Base-by-base conservation (phyloP, 2,888 invertebrate genomes). In the Halocaridina rubra region DNA sequence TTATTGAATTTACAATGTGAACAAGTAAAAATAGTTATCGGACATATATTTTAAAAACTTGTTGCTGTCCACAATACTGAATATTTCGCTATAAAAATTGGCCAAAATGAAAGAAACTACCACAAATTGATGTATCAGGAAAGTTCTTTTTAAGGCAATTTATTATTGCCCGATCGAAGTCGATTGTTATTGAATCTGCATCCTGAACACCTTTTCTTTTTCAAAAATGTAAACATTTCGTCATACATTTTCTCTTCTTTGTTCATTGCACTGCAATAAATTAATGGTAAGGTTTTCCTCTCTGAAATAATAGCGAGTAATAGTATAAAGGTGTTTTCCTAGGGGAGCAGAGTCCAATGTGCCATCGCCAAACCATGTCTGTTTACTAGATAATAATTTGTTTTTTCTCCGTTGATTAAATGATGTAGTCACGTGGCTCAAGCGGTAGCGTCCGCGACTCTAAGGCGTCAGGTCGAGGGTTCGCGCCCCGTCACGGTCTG, bases 321-420 rank as follows among this genome's bases (percentile, higher is more conserved):
- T 67, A 67, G 10, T 19, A 5, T 67, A 67, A 19, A 22, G 67
- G 22, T 67, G 67, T 67, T 67, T 67, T 67, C 29, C 67, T 7
- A 67, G 27, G n/a, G 67, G 67, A 13, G 67, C 24, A 29, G 64
- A 64, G 8, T 67, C 67, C n/a, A 67, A 67, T 27, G 67, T 67
- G 3, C 24, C 67, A 67, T 67, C 67, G 67, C 67, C 67, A 67
- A 67, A 67, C 67, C 67, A 67, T 67, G 67, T 27, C 67, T 29
- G 67, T 29, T 67, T 5, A 67, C 67, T 67, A 22, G 67, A 67
- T 2, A 67, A 13, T 67, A 5, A 19, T 67, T 67, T 16, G 22
- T 22, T 22, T 22, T 67, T n/a, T 24, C 3, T 67, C 53, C 16
- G 53, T n/a, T n/a, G n/a, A n/a, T n/a, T n/a, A n/a, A n/a, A n/a